phyloP scores from a whole-genome alignment of 2,113 vertebrate genomes.

The Cygnus atratus region DNA sequence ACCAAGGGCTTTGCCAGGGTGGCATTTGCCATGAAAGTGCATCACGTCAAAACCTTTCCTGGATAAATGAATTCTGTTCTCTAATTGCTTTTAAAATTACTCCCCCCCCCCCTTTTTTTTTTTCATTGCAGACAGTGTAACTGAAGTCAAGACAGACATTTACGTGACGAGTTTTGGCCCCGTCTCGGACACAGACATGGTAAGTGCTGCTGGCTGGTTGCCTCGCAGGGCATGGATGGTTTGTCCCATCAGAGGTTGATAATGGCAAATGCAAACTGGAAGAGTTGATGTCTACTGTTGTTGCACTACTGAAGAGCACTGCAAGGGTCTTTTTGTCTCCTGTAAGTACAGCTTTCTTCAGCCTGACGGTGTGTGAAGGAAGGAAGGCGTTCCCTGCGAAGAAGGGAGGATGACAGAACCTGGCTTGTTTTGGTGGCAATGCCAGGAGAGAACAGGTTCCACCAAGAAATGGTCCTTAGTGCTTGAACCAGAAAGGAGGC shows the following conservation, averaged over 20 bases:
- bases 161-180: constrained; percentile 98
- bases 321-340: neutral
- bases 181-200: constrained; percentile 98
- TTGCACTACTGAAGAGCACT: fast-evolving
- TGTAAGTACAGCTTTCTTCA: neutral
- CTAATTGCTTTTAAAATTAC: constrained; percentile 18
- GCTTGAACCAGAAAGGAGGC: neutral
- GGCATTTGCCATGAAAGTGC: neutral
- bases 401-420: neutral
- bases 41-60: neutral
- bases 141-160: constrained; percentile 98
- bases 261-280: neutral
- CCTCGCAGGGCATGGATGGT: neutral
- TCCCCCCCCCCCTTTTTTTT: neutral
- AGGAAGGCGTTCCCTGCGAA: neutral
- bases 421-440: neutral
- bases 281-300: neutral
- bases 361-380: neutral
- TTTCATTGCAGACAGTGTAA: constrained; percentile 86
- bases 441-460: neutral
- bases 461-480: neutral
- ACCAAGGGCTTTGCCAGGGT: neutral
- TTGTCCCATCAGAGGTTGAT: neutral
- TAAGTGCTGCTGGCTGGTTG: constrained; percentile 53
- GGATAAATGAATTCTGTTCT: neutral